These are phyloP conservation scores for Ctenicera cuprea DNA, from an alignment of 2,888 invertebrate species.

Conservation along the genomic window DNA sequence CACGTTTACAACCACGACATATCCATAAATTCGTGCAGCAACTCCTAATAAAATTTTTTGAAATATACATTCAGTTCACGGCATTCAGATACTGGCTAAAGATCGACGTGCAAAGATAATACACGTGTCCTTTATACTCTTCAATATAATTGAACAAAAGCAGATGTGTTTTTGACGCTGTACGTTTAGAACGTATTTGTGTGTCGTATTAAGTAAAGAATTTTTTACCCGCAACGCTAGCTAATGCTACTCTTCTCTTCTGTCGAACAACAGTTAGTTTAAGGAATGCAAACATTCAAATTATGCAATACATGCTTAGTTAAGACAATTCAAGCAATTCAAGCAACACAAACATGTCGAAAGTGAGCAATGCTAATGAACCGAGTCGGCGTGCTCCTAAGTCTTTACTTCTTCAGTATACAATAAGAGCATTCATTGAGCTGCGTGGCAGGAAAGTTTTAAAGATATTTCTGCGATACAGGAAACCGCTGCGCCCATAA, in stretches of 20 bases:
- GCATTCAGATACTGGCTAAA: not conserved
- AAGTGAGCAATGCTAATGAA: conserved; percentile 22
- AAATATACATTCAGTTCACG: conserved; percentile 2
- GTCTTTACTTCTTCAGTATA: conserved; percentile 2
- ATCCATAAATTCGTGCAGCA: not conserved
- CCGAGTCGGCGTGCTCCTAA: conserved; percentile 12
- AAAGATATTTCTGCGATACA: conserved; percentile 16
- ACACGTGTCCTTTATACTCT: not conserved
- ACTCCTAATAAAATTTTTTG: not conserved
- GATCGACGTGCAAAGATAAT: conserved; percentile 22
- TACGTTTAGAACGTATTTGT: too few species aligned
- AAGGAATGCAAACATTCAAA: conserved; percentile 6
- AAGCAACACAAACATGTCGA: conserved; percentile 4
- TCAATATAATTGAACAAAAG: not conserved
- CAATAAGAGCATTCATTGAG: conserved; percentile 14
- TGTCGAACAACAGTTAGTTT: not conserved
- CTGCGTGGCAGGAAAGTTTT: conserved; percentile 8
- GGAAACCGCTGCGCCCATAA: conserved; percentile 9
- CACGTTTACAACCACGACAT: not conserved
- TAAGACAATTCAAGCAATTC: not conserved
- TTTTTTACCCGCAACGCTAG: not conserved
- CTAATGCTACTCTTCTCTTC: not conserved
- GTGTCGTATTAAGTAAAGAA: not conserved
- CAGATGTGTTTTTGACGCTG: not conserved
- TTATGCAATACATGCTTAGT: not conserved